phyloP scores from a whole-genome alignment of 2,888 invertebrate species.

The Stenotaenia linearis region DNA sequence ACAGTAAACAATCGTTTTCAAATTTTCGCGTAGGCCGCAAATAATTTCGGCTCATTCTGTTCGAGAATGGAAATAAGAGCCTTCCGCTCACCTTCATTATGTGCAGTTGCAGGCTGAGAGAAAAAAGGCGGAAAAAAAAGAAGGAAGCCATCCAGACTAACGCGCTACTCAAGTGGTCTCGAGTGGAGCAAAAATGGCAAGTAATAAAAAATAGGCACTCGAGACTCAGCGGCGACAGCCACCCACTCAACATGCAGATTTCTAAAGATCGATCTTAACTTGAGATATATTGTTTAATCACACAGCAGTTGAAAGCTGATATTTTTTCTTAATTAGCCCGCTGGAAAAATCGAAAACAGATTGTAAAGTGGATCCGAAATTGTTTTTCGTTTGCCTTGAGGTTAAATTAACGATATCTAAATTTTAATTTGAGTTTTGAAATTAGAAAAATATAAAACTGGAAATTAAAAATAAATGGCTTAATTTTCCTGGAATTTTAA shows the following conservation, averaged over 20 bases:
- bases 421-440: too few species aligned
- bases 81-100: background rate
- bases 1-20: background rate
- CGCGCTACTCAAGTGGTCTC: background rate
- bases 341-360: background rate
- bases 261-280: background rate
- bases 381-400: background rate
- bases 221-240: background rate
- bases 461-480: too few species aligned
- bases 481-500: too few species aligned
- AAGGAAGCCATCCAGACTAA: background rate
- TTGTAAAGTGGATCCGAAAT: background rate
- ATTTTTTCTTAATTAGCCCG: background rate
- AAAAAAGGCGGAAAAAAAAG: background rate
- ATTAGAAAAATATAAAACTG: too few species aligned
- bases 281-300: background rate
- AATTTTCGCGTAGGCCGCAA: background rate
- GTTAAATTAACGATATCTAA: too few species aligned
- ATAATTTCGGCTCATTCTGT: background rate
- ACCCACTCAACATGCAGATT: background rate
- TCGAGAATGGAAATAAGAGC: background rate
- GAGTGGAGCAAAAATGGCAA: background rate
- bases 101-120: background rate
- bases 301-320: background rate
- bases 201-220: background rate